Conservation (phyloP, 2,113 vertebrate genomes). For the Boulengeromyrus knoepffleri region DNA sequence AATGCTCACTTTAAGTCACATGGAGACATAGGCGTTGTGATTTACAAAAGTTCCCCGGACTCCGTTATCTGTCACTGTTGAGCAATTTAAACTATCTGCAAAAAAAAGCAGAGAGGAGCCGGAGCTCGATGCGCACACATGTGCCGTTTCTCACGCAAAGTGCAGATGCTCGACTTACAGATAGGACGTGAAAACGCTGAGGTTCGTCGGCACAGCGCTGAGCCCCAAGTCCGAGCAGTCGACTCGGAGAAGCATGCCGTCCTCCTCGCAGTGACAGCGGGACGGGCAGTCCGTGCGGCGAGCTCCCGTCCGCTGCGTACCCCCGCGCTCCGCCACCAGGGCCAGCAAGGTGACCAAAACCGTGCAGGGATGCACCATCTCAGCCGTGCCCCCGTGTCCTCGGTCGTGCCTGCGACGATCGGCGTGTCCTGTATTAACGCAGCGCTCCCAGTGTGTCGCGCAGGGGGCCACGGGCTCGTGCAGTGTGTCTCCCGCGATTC, state of each 20-base stretch:
- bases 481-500: slow-evolving; percentile 21
- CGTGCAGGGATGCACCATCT: slow-evolving; percentile 22
- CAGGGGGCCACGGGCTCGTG: neutral
- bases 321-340: neutral
- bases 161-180: slow-evolving; percentile 57
- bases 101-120: neutral
- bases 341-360: slow-evolving; percentile 15
- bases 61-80: slow-evolving; percentile 13
- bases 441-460: neutral
- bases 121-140: slow-evolving; percentile 10
- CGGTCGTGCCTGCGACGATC: neutral
- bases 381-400: slow-evolving; percentile 3
- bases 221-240: slow-evolving; percentile 73
- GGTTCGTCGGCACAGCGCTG: slow-evolving; percentile 58
- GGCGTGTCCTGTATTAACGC: neutral
- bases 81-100: neutral
- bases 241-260: slow-evolving; percentile 59
- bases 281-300: slow-evolving; percentile 51
- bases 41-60: neutral
- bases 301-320: slow-evolving; percentile 5
- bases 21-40: neutral
- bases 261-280: slow-evolving; percentile 64
- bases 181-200: slow-evolving; percentile 71
- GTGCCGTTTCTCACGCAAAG: slow-evolving; percentile 14
- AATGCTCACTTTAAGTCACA: neutral